These are phyloP conservation scores for Eilema caniola DNA, from an alignment of 2,888 invertebrate species.

Conservation along the genomic window DNA sequence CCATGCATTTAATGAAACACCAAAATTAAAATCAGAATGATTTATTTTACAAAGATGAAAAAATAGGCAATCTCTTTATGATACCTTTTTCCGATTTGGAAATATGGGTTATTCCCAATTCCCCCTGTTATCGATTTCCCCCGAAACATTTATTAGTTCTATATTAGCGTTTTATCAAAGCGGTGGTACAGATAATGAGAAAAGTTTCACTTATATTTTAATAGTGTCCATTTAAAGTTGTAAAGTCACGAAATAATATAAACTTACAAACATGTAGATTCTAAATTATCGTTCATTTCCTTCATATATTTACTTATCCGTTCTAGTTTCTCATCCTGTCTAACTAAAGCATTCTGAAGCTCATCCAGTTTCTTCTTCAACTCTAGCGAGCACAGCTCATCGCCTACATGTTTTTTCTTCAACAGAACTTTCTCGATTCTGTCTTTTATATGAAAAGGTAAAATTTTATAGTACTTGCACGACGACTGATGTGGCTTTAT, in stretches of 20 bases:
- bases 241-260: background rate
- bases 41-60: background rate
- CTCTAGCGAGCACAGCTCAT: slow-evolving; percentile 60
- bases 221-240: no score
- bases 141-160: no score
- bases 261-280: background rate
- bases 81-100: background rate
- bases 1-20: background rate
- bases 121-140: no score
- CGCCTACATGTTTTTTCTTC: slow-evolving; percentile 67
- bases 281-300: background rate
- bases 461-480: slow-evolving; percentile 52
- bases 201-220: no score
- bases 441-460: slow-evolving; percentile 70
- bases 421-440: slow-evolving; percentile 72
- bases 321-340: slow-evolving; percentile 11
- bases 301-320: background rate
- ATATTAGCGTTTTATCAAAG: no score
- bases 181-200: no score
- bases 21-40: background rate
- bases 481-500: slow-evolving; percentile 32
- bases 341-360: slow-evolving; percentile 40
- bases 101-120: no score
- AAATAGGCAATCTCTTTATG: background rate
- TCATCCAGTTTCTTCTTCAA: slow-evolving; percentile 55